These are phyloP conservation scores for Falcaria lacertinaria DNA, from an alignment of 2,888 invertebrate genomes.

Conservation along the genomic window DNA sequence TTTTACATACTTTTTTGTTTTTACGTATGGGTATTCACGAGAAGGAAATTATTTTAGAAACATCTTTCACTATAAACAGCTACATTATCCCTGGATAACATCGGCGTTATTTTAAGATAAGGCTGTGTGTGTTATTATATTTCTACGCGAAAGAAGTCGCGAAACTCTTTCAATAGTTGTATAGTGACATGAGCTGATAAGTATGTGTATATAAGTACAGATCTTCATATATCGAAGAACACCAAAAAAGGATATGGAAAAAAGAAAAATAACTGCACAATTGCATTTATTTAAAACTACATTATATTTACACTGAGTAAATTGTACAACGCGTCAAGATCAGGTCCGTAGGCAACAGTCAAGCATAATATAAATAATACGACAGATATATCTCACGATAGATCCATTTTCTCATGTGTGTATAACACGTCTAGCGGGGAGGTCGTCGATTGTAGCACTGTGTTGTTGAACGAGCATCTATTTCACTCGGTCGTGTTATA, in stretches of 20 bases:
- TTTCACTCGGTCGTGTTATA: slow-evolving; percentile 7
- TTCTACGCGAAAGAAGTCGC: too few relatives aligned
- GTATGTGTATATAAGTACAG: not conserved
- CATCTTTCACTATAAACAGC: too few relatives aligned
- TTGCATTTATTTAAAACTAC: slow-evolving; percentile 66
- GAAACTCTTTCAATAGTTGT: too few relatives aligned
- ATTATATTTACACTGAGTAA: slow-evolving; percentile 71
- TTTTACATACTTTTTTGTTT: too few relatives aligned
- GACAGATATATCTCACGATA: not conserved
- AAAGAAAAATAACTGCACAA: slow-evolving; percentile 45
- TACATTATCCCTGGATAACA: too few relatives aligned
- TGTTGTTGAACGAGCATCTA: slow-evolving; percentile 37
- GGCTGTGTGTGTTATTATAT: too few relatives aligned
- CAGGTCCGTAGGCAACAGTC: slow-evolving; percentile 76
- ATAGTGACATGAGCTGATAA: too few relatives aligned
- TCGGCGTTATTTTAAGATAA: too few relatives aligned
- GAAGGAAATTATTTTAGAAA: too few relatives aligned
- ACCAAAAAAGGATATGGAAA: slow-evolving; percentile 11
- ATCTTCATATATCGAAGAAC: not conserved
- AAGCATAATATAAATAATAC: slow-evolving; percentile 60
- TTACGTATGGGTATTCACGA: too few relatives aligned
- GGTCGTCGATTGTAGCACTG: slow-evolving; percentile 34
- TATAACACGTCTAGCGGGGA: slow-evolving; percentile 40
- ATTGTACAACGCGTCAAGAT: slow-evolving; percentile 74
- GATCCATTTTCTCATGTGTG: slow-evolving; percentile 13